Conservation (phyloP, 2,797 vertebrate genomes). For the Odontamblyopus lacepedii region DNA sequence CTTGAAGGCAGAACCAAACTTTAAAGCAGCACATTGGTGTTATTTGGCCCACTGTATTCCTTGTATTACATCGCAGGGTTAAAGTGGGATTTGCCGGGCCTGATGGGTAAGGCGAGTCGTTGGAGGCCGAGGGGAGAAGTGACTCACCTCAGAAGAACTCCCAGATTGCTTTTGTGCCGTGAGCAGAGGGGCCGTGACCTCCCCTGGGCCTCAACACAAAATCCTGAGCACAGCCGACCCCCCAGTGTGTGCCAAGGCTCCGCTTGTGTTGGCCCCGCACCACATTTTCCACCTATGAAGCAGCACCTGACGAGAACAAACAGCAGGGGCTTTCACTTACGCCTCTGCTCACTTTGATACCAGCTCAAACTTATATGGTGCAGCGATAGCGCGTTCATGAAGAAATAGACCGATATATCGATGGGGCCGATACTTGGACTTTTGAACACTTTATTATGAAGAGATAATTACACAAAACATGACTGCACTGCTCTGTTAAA, state of each 20-base stretch:
- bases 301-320: neutral
- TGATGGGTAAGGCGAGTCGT: neutral
- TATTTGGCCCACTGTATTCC: slow-evolving; percentile 1
- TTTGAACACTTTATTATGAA: no score
- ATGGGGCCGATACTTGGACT: no score
- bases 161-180: slow-evolving; percentile 10
- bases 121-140: slow-evolving; percentile 1
- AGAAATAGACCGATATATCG: no score
- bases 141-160: slow-evolving; percentile 16
- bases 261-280: slow-evolving; percentile 5
- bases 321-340: neutral
- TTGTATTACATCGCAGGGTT: slow-evolving; percentile 9
- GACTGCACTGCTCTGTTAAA: no score
- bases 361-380: neutral
- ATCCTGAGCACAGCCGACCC: slow-evolving; percentile 2
- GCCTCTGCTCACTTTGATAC: neutral
- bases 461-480: no score
- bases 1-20: slow-evolving; percentile 1
- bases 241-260: neutral
- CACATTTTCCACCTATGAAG: slow-evolving; percentile 2
- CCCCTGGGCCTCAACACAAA: neutral
- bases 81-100: slow-evolving; percentile 10
- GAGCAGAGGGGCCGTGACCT: slow-evolving; percentile 13
- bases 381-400: neutral
- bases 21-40: neutral